Base-by-base conservation (phyloP, 2,888 invertebrate species). In the Onthophagus sagittarius region DNA sequence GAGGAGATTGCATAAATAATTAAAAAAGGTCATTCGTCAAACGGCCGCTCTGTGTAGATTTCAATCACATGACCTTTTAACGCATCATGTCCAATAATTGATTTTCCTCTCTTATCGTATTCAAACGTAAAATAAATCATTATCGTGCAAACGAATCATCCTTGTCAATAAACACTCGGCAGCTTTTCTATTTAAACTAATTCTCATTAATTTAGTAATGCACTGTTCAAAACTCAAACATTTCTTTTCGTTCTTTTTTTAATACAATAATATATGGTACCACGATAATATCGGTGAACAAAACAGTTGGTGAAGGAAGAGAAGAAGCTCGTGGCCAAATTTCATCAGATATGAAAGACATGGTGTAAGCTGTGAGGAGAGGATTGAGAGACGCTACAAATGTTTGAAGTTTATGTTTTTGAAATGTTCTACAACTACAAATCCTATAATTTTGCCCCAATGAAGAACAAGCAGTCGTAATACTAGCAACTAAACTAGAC, bases 71-170 rank as follows among this genome's bases (percentile, higher is more conserved):
- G 23, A 6, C 31, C 23, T 9, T 15, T 62, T 15, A 62, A 53
- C 62, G 11, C 23, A 15, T 62, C 31, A 9, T 62, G 14, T 15
- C 14, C 13, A 15, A 15, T 9, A n/a, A 63, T 9, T 11, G 63
- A 15, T 62, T 5, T 62, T 62, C 23, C 62, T 13, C 71, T 62
- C 23, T n/a, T 71, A 62, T 71, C 71, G 15, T 62, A 62, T 15
- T 62, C 31, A 5, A n/a, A 71, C 15, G 32, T 62, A 15, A 63
- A 15, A 71, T 15, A 15, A 15, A 62, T 15, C 71, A 5, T 23
- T 32, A 62, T 32, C 71, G 11, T 15, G n/a, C 13, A 15, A 31
- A 11, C 31, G 14, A 13, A 71, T 5, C 71, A 71, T 71, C 23
- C 71, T 62, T 23, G 11, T 62, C 15, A 15, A n/a, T 62, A 71